Evolutionary conservation across 37 sponge, comb jelly and placozoan genomes (phyloP).

Genomic region (Geodia barretti): DNA sequence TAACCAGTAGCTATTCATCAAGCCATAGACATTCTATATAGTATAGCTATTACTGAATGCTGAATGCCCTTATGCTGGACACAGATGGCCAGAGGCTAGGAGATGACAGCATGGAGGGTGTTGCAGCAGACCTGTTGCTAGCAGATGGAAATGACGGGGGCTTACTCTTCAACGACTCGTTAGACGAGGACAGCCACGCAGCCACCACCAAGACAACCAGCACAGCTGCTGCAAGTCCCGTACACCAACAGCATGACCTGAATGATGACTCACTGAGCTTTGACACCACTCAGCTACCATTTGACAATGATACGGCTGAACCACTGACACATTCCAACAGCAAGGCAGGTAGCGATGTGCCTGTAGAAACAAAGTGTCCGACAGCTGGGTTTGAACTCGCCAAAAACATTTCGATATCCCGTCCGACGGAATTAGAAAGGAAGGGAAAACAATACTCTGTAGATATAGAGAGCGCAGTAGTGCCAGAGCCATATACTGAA

Average conservation of each 20-base stretch:
- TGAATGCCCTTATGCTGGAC: no score
- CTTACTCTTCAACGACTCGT: slow-evolving; percentile 16
- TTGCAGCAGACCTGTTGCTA: neutral
- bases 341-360: neutral
- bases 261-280: slow-evolving; percentile 16
- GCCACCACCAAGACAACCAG: neutral
- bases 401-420: neutral
- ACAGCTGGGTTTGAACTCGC: neutral
- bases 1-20: no score
- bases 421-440: neutral
- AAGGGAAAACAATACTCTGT: neutral
- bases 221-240: neutral
- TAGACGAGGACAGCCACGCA: neutral
- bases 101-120: neutral
- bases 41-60: no score
- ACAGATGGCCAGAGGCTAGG: neutral
- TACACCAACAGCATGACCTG: neutral
- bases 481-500: neutral
- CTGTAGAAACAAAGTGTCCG: neutral
- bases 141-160: no score
- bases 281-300: slow-evolving; percentile 15
- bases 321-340: neutral
- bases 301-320: neutral
- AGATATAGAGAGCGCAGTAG: neutral
- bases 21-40: no score